phyloP scores from a whole-genome alignment of 2,888 invertebrate species.

The Ethmia dodecea region DNA sequence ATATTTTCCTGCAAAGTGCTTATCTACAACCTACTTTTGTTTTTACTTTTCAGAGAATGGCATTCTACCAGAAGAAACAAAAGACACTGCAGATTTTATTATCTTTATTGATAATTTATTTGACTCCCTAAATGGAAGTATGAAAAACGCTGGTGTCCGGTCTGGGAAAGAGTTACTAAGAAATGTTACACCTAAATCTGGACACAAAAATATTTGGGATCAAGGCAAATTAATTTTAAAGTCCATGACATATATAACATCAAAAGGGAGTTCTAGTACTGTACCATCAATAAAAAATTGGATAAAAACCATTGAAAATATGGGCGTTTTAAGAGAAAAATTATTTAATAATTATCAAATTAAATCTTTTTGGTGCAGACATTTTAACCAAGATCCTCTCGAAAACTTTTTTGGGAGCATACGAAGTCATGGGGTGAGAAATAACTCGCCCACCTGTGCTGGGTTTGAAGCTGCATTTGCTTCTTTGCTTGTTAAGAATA shows the following conservation, averaged over 20 bases:
- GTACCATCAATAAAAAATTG: neutral
- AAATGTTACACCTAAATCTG: neutral
- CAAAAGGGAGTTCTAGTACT: neutral
- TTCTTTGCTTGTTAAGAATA: slow-evolving; percentile 8
- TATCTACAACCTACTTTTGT: neutral
- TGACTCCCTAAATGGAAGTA: slow-evolving; percentile 2
- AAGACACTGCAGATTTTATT: slow-evolving; percentile 1
- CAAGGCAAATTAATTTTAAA: neutral
- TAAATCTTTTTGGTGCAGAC: slow-evolving; percentile 2
- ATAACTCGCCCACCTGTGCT: slow-evolving; percentile 6
- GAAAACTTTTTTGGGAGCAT: slow-evolving; percentile 10
- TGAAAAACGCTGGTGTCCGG: neutral
- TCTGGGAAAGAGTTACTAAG: neutral
- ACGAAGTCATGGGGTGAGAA: slow-evolving; percentile 7
- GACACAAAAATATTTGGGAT: neutral
- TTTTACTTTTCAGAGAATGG: slow-evolving; percentile 4
- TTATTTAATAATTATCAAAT: neutral
- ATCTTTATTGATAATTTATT: slow-evolving; percentile 1
- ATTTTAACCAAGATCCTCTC: slow-evolving; percentile 7
- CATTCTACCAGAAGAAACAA: neutral
- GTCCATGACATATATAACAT: slow-evolving; percentile 1
- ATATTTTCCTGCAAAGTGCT: no score
- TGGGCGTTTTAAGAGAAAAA: neutral
- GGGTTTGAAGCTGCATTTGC: slow-evolving; percentile 9
- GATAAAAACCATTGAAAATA: slow-evolving; percentile 1